phyloP scores from a whole-genome alignment of 1,140 invertebrate genomes.

The Drosophila littoralis region DNA sequence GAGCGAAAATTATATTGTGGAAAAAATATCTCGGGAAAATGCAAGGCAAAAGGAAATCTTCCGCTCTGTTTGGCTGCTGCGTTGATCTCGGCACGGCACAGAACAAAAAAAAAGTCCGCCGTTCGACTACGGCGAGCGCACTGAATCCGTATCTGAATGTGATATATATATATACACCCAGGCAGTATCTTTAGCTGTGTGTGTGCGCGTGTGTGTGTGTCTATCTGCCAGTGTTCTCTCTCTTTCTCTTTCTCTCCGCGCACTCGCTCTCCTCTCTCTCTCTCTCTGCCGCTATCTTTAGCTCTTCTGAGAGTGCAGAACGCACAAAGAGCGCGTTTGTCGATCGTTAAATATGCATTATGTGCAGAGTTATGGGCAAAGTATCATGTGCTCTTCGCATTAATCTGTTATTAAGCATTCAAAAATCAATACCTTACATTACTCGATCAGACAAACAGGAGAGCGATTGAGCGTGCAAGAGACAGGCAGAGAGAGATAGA shows the following conservation, averaged over 20 bases:
- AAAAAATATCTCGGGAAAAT: conserved; percentile 35
- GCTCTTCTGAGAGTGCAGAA: neutral
- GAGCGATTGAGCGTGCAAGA: neutral
- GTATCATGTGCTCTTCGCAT: conserved; percentile 28
- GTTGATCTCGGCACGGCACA: conserved; percentile 24
- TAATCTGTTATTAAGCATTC: neutral
- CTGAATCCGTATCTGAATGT: conserved; percentile 72
- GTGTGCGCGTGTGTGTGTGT: conserved; percentile 24
- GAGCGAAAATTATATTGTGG: neutral
- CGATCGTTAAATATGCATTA: conserved; percentile 9
- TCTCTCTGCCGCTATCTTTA: neutral
- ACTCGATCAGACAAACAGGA: neutral
- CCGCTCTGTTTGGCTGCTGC: conserved; percentile 55
- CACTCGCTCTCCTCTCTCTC: neutral
- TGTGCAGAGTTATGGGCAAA: conserved; percentile 6
- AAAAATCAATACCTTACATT: neutral
- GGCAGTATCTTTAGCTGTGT: conserved; percentile 17
- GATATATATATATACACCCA: conserved; percentile 57
- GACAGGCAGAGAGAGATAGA: neutral
- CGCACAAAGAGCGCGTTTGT: neutral
- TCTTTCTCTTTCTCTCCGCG: neutral
- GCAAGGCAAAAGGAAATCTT: conserved; percentile 51
- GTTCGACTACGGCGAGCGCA: conserved; percentile 58
- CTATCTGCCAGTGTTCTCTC: conserved; percentile 25
- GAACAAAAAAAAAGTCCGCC: conserved; percentile 6